These are phyloP conservation scores for Bombus soroeensis DNA, from an alignment of 1,140 invertebrate genomes.

Conservation along the genomic window DNA sequence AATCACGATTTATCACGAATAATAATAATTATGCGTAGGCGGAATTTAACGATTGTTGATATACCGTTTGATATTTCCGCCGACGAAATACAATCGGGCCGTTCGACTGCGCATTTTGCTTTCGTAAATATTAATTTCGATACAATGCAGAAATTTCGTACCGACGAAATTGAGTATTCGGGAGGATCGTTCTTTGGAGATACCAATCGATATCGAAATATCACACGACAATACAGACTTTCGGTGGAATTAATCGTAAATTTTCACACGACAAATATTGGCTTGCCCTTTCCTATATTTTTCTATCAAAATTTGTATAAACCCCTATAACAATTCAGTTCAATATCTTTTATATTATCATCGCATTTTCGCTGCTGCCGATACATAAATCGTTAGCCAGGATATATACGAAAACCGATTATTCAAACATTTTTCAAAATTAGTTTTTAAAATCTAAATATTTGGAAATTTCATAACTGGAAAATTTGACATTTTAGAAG, in stretches of 20 bases:
- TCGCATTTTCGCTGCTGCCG: background rate
- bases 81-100: background rate
- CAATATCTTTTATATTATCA: background rate
- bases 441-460: background rate
- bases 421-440: background rate
- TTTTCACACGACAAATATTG: background rate
- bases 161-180: background rate
- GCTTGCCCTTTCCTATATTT: background rate
- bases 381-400: background rate
- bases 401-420: background rate
- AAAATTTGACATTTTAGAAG: background rate
- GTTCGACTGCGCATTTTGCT: background rate
- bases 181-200: background rate
- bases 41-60: background rate
- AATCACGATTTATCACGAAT: background rate
- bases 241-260: background rate
- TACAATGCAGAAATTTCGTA: slow-evolving; percentile 5
- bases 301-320: background rate
- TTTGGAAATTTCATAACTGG: background rate
- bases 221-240: background rate
- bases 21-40: background rate
- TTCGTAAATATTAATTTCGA: slow-evolving; percentile 16
- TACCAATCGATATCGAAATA: background rate
- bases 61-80: background rate
- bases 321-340: background rate